Percentiles rank a stretch among this genome's conserved stretches.
Evolutionary conservation across 2,888 invertebrate genomes (phyloP).

Genomic region (Apantesis nais): DNA sequence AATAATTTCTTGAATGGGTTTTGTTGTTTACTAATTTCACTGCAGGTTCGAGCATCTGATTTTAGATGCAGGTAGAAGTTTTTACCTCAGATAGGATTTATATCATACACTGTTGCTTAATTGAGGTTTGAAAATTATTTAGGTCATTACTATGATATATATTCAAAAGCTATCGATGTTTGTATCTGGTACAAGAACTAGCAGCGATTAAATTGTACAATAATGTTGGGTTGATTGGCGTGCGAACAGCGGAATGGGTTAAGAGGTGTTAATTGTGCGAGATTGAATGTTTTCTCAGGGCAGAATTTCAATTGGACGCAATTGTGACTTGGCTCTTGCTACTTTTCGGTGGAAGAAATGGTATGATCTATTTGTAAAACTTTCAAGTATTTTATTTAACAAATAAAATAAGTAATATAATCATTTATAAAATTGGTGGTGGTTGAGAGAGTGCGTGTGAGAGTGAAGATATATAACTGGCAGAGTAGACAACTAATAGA

Average conservation of each 20-base stretch:
- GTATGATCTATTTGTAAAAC: slow-evolving; percentile 22
- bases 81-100: neutral
- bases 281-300: slow-evolving; percentile 86
- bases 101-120: neutral
- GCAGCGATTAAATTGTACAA: slow-evolving; percentile 69
- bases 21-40: neutral
- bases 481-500: neutral
- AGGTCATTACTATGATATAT: neutral
- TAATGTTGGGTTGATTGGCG: slow-evolving; percentile 74
- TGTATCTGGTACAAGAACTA: slow-evolving; percentile 44
- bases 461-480: neutral
- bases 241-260: slow-evolving; percentile 84
- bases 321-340: slow-evolving; percentile 60
- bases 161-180: slow-evolving; percentile 28
- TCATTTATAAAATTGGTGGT: too few relatives aligned
- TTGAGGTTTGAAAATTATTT: neutral
- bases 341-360: slow-evolving; percentile 37
- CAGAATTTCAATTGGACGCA: slow-evolving; percentile 83
- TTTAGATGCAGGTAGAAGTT: neutral
- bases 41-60: neutral
- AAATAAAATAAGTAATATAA: too few relatives aligned
- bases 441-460: too few relatives aligned
- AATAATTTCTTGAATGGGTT: slow-evolving; percentile 10
- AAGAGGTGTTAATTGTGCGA: slow-evolving; percentile 86
- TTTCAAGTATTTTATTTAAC: neutral